These are phyloP conservation scores for Tychaedon coryphoeus DNA, from an alignment of 2,113 vertebrate species.

Conservation along the genomic window DNA sequence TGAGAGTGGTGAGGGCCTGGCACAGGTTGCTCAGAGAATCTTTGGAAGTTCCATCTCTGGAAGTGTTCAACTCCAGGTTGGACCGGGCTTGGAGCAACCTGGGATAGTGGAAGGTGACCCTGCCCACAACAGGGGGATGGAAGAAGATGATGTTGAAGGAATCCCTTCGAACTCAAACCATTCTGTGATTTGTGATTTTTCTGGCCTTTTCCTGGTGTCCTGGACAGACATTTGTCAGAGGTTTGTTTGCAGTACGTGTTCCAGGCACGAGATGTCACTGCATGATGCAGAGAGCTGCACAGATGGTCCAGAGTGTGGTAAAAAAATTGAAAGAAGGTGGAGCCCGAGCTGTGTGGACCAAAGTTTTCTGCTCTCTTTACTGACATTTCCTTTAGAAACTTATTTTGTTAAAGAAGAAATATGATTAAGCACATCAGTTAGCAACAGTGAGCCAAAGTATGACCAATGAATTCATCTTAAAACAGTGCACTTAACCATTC, in stretches of 20 bases:
- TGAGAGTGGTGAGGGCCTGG: background rate
- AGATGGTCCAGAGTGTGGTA: background rate
- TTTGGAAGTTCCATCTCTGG: background rate
- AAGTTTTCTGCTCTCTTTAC: background rate
- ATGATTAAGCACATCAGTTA: background rate
- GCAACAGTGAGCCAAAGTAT: background rate
- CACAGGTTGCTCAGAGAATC: background rate
- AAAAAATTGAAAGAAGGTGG: background rate
- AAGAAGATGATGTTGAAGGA: background rate
- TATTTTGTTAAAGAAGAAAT: background rate
- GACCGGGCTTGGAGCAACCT: background rate
- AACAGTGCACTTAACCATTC: background rate
- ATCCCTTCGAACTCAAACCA: background rate
- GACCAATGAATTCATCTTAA: background rate
- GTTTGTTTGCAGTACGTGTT: conserved; percentile 3
- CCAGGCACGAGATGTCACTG: conserved; percentile 54
- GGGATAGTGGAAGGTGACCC: background rate
- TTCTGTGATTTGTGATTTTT: background rate
- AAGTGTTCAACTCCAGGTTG: background rate
- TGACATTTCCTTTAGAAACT: background rate
- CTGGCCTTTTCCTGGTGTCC: background rate
- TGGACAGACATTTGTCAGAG: background rate
- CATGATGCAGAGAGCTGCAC: background rate
- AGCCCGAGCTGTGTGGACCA: fast-evolving
- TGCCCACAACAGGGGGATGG: background rate